Evolutionary conservation across 2,888 invertebrate species (phyloP).

Genomic region (Pristionchus maxplancki): DNA sequence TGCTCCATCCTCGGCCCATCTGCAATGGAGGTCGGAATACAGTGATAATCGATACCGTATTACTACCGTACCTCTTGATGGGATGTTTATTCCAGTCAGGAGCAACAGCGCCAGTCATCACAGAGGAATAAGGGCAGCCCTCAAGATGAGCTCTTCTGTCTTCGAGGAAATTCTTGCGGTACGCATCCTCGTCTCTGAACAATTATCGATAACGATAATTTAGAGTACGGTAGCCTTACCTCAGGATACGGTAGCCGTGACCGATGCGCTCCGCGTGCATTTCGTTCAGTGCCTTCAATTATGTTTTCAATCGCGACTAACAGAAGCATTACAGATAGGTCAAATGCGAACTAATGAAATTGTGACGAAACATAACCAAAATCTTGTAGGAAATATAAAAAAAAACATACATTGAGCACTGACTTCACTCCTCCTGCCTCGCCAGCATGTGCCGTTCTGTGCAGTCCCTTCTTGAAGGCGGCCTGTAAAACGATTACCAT

Average conservation of each 20-base stretch:
- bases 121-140: constrained; percentile 81
- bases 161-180: constrained; percentile 67
- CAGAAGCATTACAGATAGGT: too few relatives aligned
- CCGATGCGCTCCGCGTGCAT: constrained; percentile 82
- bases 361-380: too few relatives aligned
- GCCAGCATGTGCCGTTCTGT: constrained; percentile 82
- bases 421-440: constrained; percentile 76
- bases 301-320: neutral
- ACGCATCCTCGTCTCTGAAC: constrained; percentile 77
- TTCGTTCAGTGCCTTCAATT: constrained; percentile 79
- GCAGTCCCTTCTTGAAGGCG: constrained; percentile 80
- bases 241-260: constrained; percentile 81
- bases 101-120: constrained; percentile 80
- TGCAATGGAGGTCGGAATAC: constrained; percentile 59
- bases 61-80: constrained; percentile 73
- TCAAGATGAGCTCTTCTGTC: constrained; percentile 67
- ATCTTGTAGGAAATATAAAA: neutral
- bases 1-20: constrained; percentile 81
- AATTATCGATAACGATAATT: neutral
- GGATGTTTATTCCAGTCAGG: constrained; percentile 79
- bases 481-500: too few relatives aligned
- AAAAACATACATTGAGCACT: constrained; percentile 60
- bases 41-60: neutral
- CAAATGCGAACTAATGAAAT: too few relatives aligned
- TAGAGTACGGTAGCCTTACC: too few relatives aligned